Base-by-base conservation (phyloP, 2,113 vertebrate species). In the Phocoena phocoena region DNA sequence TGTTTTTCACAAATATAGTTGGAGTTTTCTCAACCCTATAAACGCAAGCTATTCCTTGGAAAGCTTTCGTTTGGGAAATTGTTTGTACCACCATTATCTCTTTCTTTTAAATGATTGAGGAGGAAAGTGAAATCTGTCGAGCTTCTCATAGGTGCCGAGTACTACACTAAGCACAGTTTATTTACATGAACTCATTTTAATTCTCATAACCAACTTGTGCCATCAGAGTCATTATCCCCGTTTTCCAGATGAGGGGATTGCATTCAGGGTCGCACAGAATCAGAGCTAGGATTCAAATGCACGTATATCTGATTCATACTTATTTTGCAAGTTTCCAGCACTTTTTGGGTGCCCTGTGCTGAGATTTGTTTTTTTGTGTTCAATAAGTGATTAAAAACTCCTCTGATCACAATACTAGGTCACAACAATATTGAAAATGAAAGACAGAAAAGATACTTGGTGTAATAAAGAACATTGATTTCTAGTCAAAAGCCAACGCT, bases 1-100 rank as follows among this genome's bases (percentile, higher is more conserved):
- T 1, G 1, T 97, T 97, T 96, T 96, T 96, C 63, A 84, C 96
- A 92, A 85, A 50, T 6, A 81, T 12, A 6, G 20, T 76, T 77
- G 81, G 88, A 13, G 0, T 68, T 87, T 94, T 81, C 60, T 53
- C 58, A 84, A 70, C 53, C 44, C 74, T 92, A 0, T 28, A 65
- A 47, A 53, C 14, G 11, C 41, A 55, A 55, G 44, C 58, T 25
- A 15, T 84, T 87, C 87, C 41, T 63, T 50, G 44, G 89, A 68
- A 83, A 96, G 23, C 26, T 53, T 88, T 79, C 36, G 9, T 87
- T 92, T 89, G 55, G 58, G 82, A 65, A 44, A 44, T 12, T 47
- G 50, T 73, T 12, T 47, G 50, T 68, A 8, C 21, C 17, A 8
- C 21, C 8, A 0, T 67, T 55, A 4, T 44, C 76, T 84, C 83